Evolutionary conservation across 2,797 vertebrate species (phyloP).

Genomic region (Chromobotia macracanthus): DNA sequence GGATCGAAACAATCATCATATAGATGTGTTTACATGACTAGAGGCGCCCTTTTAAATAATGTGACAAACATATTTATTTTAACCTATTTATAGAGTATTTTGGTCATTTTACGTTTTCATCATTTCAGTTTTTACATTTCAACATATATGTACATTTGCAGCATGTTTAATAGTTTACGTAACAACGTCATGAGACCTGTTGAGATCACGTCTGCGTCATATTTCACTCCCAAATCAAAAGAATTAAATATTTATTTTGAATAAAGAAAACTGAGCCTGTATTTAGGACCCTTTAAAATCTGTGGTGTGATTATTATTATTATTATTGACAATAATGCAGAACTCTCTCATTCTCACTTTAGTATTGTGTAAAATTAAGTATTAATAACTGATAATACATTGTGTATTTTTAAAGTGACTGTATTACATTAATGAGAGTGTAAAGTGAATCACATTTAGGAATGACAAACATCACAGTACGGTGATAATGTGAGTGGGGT

Average conservation of each 20-base stretch:
- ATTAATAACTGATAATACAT: too few species aligned
- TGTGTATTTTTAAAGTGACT: too few species aligned
- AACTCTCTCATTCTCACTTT: background rate
- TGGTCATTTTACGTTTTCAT: conserved; percentile 48
- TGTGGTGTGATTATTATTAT: background rate
- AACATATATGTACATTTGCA: conserved; percentile 20
- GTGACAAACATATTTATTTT: conserved; percentile 82
- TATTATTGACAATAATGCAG: too few species aligned
- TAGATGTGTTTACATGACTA: background rate
- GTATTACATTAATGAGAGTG: too few species aligned
- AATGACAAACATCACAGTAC: too few species aligned
- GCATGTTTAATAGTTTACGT: conserved; percentile 37
- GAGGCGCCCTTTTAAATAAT: conserved; percentile 71
- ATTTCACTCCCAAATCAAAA: too few species aligned
- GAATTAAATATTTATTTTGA: too few species aligned
- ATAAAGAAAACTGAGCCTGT: background rate
- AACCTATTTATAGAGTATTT: conserved; percentile 77
- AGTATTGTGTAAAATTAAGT: too few species aligned
- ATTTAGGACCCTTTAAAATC: background rate
- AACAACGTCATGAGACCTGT: background rate
- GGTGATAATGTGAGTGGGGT: too few species aligned
- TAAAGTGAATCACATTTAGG: too few species aligned
- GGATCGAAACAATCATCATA: background rate
- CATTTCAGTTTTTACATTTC: background rate
- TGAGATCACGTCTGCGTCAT: background rate